Evolutionary conservation across 1,140 invertebrate genomes (phyloP).

Genomic region (Ectropis grisescens): DNA sequence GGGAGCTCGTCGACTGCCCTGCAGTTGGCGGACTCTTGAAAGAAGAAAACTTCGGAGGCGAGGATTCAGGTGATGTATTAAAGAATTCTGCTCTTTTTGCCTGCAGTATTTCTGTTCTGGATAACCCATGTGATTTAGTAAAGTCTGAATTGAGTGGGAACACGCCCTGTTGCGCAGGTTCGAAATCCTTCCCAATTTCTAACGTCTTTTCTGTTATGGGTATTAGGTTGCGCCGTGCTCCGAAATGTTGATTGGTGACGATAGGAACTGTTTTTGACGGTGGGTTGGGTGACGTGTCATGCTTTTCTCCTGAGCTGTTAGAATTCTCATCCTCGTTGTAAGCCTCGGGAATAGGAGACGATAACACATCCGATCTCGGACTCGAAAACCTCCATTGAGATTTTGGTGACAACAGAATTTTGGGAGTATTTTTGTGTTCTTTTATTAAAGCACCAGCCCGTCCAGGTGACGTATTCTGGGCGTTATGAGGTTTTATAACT

Average conservation of each 20-base stretch:
- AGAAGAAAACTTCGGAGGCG: constrained; percentile 41
- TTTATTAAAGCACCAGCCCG: constrained; percentile 61
- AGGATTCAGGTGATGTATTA: constrained; percentile 39
- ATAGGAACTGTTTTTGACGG: constrained; percentile 58
- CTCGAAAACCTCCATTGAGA: constrained; percentile 80
- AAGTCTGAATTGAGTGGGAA: constrained; percentile 43
- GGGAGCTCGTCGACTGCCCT: constrained; percentile 13
- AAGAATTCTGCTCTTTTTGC: constrained; percentile 72
- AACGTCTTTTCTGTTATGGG: constrained; percentile 43
- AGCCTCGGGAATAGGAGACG: constrained; percentile 88
- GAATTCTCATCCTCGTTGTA: constrained; percentile 78
- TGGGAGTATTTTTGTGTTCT: constrained; percentile 72
- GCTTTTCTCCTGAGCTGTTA: constrained; percentile 66
- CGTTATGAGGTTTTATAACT: constrained; percentile 67
- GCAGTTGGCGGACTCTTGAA: constrained; percentile 36
- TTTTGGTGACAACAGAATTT: constrained; percentile 78
- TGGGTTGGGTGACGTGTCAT: constrained; percentile 37
- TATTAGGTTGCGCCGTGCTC: constrained; percentile 50
- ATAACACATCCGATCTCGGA: constrained; percentile 84
- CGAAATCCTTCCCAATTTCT: constrained; percentile 27
- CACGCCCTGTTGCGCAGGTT: constrained; percentile 34
- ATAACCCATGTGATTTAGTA: constrained; percentile 31
- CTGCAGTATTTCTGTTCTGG: constrained; percentile 67
- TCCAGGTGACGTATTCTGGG: constrained; percentile 69
- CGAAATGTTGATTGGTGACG: constrained; percentile 58